Evolutionary conservation across 2,113 vertebrate species (phyloP).

Genomic region (Sardina pilchardus): DNA sequence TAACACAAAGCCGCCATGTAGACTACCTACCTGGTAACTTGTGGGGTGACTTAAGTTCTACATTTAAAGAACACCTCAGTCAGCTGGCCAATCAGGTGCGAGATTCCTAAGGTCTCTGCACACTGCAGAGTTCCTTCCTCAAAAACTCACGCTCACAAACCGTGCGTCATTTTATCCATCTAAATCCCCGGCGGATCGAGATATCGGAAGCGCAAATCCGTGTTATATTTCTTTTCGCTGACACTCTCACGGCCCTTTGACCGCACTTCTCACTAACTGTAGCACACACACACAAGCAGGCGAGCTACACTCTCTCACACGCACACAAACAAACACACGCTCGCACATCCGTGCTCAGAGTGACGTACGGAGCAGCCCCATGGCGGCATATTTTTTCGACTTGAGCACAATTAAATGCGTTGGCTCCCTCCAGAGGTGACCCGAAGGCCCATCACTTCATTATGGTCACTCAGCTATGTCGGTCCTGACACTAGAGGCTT

Average conservation of each 20-base stretch:
- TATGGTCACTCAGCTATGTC: no score
- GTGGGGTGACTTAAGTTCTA: no score
- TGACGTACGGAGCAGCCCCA: conserved; percentile 62
- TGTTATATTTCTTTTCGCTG: neutral
- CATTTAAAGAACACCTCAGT: no score
- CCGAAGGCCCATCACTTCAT: no score
- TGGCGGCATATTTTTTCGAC: conserved; percentile 54
- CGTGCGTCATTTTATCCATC: neutral
- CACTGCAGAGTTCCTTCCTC: neutral
- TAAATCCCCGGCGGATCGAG: neutral
- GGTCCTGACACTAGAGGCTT: no score
- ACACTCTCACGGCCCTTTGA: neutral
- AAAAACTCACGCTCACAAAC: neutral
- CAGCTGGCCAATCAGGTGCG: conserved; percentile 54
- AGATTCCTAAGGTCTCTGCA: conserved; percentile 58
- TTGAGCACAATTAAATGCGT: conserved; percentile 57
- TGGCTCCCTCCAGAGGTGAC: conserved; percentile 47
- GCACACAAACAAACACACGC: conserved; percentile 38
- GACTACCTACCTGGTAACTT: no score
- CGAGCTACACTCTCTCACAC: conserved; percentile 8
- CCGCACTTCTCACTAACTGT: conserved; percentile 21
- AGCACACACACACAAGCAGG: conserved; percentile 35
- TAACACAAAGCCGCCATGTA: no score
- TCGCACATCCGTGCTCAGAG: conserved; percentile 56
- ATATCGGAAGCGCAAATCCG: neutral